Percentiles rank a stretch among this genome's conserved stretches.
These are phyloP conservation scores for Synergus laeviventris DNA, from an alignment of 2,888 invertebrate species.

Conservation along the genomic window DNA sequence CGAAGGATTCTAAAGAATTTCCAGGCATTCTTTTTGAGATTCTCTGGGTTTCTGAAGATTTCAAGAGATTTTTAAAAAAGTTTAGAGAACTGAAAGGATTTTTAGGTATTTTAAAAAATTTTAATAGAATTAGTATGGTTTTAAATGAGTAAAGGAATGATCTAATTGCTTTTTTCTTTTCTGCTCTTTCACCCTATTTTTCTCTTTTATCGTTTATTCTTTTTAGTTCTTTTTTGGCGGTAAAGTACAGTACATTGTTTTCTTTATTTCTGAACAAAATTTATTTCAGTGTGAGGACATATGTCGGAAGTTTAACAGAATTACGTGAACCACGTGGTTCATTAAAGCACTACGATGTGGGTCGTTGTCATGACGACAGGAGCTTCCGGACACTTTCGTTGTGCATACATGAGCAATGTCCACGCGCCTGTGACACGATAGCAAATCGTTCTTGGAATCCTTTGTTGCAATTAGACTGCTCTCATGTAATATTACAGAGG, in stretches of 20 bases:
- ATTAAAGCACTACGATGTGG: constrained; percentile 58
- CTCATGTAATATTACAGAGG: not conserved
- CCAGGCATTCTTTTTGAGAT: too few relatives aligned
- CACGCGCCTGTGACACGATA: not conserved
- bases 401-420: constrained; percentile 23
- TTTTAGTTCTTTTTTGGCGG: not conserved
- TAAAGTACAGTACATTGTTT: not conserved
- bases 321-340: constrained; percentile 55
- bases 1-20: too few relatives aligned
- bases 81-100: too few relatives aligned
- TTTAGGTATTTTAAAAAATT: not conserved
- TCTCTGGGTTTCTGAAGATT: too few relatives aligned
- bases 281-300: constrained; percentile 30
- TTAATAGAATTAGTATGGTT: too few relatives aligned
- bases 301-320: constrained; percentile 50
- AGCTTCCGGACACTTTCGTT: constrained; percentile 41
- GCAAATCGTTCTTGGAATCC: not conserved
- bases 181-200: not conserved
- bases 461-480: constrained; percentile 7
- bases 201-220: not conserved
- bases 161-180: not conserved
- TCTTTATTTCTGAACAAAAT: not conserved
- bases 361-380: constrained; percentile 58
- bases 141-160: not conserved
- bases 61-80: too few relatives aligned